Conservation (phyloP, 2,888 invertebrate species). For the Drosophila formosana region DNA sequence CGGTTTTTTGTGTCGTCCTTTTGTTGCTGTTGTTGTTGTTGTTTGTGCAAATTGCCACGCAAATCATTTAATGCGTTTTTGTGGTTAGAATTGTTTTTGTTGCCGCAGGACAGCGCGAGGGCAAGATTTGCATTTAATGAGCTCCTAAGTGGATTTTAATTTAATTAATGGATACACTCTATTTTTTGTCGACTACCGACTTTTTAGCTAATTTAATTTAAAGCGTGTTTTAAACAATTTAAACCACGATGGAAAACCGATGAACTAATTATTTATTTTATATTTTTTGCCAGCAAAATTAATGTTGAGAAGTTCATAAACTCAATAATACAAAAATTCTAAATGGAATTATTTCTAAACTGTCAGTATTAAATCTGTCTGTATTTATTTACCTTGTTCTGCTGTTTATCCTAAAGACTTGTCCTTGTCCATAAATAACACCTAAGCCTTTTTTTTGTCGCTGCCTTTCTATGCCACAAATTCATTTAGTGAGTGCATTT, state of each 20-base stretch:
- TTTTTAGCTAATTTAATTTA: slow-evolving; percentile 17
- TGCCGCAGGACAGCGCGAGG: slow-evolving; percentile 22
- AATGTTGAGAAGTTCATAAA: too few species aligned
- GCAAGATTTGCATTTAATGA: slow-evolving; percentile 76
- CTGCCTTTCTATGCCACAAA: slow-evolving; percentile 44
- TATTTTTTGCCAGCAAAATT: too few species aligned
- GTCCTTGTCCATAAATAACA: slow-evolving; percentile 30
- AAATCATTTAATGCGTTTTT: slow-evolving; percentile 79
- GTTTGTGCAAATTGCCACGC: slow-evolving; percentile 54
- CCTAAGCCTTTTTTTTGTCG: slow-evolving; percentile 55
- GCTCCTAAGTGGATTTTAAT: slow-evolving; percentile 79
- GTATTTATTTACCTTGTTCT: neutral
- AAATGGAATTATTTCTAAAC: neutral
- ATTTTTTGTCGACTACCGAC: slow-evolving; percentile 15
- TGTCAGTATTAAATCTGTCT: neutral
- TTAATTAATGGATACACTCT: slow-evolving; percentile 63
- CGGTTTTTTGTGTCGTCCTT: slow-evolving; percentile 7
- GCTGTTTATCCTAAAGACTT: neutral
- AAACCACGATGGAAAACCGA: neutral
- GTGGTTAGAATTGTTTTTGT: slow-evolving; percentile 75
- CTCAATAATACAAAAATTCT: neutral
- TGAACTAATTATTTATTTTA: too few species aligned
- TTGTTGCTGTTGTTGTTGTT: slow-evolving; percentile 47
- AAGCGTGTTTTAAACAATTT: slow-evolving; percentile 6
- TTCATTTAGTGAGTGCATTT: slow-evolving; percentile 68